phyloP scores from a whole-genome alignment of 64 coral and sea anemone species.

The Anthopleura sola region DNA sequence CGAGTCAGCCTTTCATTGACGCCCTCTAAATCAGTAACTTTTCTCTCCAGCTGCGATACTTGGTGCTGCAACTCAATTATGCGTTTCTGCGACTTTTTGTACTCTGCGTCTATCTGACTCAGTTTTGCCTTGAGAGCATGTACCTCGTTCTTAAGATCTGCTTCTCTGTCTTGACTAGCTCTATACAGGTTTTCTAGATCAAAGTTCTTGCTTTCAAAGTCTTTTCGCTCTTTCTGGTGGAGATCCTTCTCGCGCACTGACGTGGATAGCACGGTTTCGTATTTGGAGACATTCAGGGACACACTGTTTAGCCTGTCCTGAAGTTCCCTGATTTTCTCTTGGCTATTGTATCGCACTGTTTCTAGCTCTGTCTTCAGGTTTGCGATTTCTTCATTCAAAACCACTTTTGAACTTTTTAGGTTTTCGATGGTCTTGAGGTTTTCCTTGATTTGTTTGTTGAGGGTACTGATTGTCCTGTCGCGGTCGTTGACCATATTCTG shows the following conservation, averaged over 20 bases:
- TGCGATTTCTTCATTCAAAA: conserved; percentile 59
- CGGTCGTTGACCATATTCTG: conserved; percentile 73
- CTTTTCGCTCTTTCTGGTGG: conserved; percentile 50
- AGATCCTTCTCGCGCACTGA: conserved; percentile 49
- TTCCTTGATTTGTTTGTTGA: conserved; percentile 84
- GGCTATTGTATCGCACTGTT: conserved; percentile 57
- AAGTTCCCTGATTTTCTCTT: conserved; percentile 76
- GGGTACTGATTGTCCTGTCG: conserved; percentile 49
- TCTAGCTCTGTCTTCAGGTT: conserved; percentile 82
- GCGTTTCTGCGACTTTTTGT: conserved; percentile 89
- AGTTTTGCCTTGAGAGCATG: conserved; percentile 57
- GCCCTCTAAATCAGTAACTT: conserved; percentile 64
- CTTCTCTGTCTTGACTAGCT: conserved; percentile 71
- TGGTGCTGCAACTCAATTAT: conserved; percentile 82
- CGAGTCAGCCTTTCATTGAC: conserved; percentile 54
- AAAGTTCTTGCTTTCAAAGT: conserved; percentile 63
- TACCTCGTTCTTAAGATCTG: conserved; percentile 76
- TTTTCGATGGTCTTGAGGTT: conserved; percentile 74
- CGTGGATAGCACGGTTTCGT: conserved; percentile 67
- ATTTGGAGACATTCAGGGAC: conserved; percentile 53
- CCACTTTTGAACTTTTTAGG: conserved; percentile 67
- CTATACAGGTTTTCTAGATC: conserved; percentile 71
- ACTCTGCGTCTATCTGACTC: conserved; percentile 66
- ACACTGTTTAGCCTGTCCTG: conserved; percentile 76
- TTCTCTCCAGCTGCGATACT: conserved; percentile 53